Base-by-base conservation (phyloP, 2,888 invertebrate genomes). In the Harpalus rufipes region DNA sequence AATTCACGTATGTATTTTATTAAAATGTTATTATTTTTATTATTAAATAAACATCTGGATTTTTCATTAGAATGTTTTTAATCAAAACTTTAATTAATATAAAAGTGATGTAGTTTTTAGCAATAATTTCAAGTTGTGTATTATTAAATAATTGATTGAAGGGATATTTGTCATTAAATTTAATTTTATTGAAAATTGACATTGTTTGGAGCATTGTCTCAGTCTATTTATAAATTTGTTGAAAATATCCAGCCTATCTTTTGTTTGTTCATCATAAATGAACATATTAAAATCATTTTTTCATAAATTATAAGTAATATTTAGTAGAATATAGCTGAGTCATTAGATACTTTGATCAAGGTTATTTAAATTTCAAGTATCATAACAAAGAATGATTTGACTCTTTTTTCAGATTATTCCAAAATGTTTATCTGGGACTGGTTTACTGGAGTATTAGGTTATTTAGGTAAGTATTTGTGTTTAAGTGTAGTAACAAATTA, bases 351-450 rank as follows among this genome's bases (percentile, higher is more conserved):
- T 83, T 72, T 72, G 65, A 59, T 84, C 87, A 88, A 87, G 87
- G 88, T 87, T 87, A 86, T 86, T 85, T 86, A 61, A 68, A n/a
- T 65, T 32, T 32, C 32, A 14, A 76, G 85, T 65, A 82, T 80
- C 85, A 85, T 85, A 63, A 74, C 72, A 74, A 74, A 74, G 59
- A 59, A 25, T 61, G 58, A 74, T 32, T 58, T 76, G 16, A 76
- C 86, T 87, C 79, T 86, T 83, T 76, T 87, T 87, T 65, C 86
- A 87, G 87, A 88, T 89, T 88, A 80, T 72, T 44, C 68, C 86
- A 91, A 90, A 90, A 97, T 98, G 97, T 97, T 98, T 93, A 95
- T 98, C 93, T 96, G 96, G 96, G 97, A 97, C 92, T 98, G 97
- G 97, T 96, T 98, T 91, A 96, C 97, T 91, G 97, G 97, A 89